Base-by-base conservation (phyloP, 2,888 invertebrate genomes). In the Mamestra brassicae region DNA sequence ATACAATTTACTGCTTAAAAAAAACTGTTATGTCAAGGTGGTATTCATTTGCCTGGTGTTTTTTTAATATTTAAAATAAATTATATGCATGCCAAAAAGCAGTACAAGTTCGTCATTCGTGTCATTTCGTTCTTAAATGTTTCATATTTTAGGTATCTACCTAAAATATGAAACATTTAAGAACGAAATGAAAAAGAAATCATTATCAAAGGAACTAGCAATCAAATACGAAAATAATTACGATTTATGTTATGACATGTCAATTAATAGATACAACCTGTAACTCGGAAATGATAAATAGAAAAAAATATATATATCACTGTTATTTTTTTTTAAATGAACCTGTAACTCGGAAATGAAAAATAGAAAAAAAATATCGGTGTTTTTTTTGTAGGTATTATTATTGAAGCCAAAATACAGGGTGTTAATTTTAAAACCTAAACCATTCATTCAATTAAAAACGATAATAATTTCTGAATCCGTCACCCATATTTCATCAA, bases 401-500 rank as follows among this genome's bases (percentile, higher is more conserved):
- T 34, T 15, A 52, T 8, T 13, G 15, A 11, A 6, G 1, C 3
- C 11, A 26, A 13, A 3, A 52, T 34, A 54, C 13, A 54, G 36
- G 10, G 0, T 7, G 7, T 11, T 2, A 4, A 38, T 26, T 55
- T 15, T 2, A 15, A 50, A 11, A 26, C 13, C 13, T 6, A 36
- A 15, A 10, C 36, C 6, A 6, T 13, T 3, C 5, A 36, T 55
- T 7, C 26, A 26, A 54, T 26, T 26, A 26, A 55, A 26, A 55
- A 26, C 4, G 26, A 26, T 15, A 47, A 1, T 15, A 61, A 61
- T 11, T n/a, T 10, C 10, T n/a, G 38, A 73, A 42, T 42, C 8
- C n/a, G 11, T 50, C 69, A 54, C 63, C 34, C 10, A 36, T n/a
- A 71, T 57, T 78, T 85, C 61, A 47, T 42, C 74, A 83, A 78